A percentile compares a stretch with the other conserved stretches of the same genome.
phyloP scores from a whole-genome alignment of 2,797 vertebrate genomes.

The Sciurus carolinensis region DNA sequence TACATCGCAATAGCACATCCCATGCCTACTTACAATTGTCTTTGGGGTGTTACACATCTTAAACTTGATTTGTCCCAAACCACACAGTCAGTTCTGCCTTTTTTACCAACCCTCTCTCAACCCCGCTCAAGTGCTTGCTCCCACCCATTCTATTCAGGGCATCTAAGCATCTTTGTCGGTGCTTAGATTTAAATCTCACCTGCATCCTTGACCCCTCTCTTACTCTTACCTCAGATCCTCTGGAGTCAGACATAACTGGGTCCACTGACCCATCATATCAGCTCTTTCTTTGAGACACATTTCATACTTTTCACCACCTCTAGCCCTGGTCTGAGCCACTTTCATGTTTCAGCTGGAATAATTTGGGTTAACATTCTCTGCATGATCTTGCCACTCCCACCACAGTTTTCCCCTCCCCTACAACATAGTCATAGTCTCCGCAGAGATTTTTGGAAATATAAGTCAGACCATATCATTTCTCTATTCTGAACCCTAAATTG shows the following conservation, averaged over 20 bases:
- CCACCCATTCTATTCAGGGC: neutral
- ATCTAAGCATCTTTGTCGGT: neutral
- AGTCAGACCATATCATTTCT: neutral
- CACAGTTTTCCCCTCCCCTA: neutral
- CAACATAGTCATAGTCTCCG: neutral
- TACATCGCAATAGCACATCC: neutral
- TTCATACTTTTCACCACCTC: neutral
- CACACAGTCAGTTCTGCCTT: neutral
- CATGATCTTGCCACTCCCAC: neutral
- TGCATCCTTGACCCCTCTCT: neutral
- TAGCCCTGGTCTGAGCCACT: neutral
- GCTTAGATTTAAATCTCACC: neutral
- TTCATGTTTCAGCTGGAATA: neutral
- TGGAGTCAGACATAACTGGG: neutral
- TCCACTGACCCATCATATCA: neutral
- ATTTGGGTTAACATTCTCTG: neutral
- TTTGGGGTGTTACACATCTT: neutral
- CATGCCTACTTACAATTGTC: neutral
- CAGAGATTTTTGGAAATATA: neutral
- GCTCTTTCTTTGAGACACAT: neutral
- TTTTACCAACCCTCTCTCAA: neutral
- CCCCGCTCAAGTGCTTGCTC: neutral
- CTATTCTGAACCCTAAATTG: neutral
- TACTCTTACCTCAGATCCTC: neutral
- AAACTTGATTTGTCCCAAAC: neutral